Conservation (phyloP, 2,113 vertebrate species). For the Apteryx owenii region DNA sequence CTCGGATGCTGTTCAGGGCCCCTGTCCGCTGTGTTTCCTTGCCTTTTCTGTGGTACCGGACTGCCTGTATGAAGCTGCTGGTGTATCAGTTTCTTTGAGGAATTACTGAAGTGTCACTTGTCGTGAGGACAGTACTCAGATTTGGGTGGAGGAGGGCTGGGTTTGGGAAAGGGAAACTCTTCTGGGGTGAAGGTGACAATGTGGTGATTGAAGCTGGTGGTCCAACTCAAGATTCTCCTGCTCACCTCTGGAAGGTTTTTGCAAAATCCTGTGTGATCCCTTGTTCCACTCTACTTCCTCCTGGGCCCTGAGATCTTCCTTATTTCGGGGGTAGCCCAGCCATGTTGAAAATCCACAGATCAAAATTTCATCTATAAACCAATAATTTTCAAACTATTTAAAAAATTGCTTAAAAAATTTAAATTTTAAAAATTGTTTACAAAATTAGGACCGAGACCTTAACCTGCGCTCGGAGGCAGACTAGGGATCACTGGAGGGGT, state of each 20-base stretch:
- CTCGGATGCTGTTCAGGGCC: fast-evolving
- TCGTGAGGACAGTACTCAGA: not conserved
- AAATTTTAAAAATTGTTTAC: not conserved
- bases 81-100: not conserved
- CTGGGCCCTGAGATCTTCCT: not conserved
- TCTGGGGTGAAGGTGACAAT: not conserved
- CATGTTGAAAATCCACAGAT: not conserved
- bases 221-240: not conserved
- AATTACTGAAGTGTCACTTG: not conserved
- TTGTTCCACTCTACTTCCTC: too few species aligned
- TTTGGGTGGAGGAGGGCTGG: not conserved
- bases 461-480: not conserved
- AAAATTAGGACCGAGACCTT: not conserved
- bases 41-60: not conserved
- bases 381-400: not conserved
- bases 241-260: not conserved
- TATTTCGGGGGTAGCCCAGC: not conserved
- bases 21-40: not conserved
- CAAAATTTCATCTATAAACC: not conserved
- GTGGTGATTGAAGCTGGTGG: not conserved
- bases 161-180: not conserved
- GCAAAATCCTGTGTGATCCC: not conserved
- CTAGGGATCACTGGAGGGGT: not conserved
- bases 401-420: not conserved
- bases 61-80: not conserved